A percentile compares a stretch with the other conserved stretches of the same genome.
Conservation (phyloP, 64 coral and sea anemone genomes). For the Actinia equina region DNA sequence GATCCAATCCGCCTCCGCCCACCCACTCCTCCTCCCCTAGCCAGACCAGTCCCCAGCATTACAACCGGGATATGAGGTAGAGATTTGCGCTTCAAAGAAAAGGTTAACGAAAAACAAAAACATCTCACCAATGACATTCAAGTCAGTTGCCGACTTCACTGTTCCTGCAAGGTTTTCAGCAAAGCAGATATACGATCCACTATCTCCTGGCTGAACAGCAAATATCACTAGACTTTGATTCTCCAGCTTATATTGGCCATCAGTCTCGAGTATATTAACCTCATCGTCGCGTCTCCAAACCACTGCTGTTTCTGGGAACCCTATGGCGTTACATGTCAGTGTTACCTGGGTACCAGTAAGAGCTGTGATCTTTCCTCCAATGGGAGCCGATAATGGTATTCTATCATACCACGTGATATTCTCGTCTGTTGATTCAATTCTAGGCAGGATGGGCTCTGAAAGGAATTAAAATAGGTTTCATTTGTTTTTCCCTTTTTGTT, state of each 20-base stretch:
- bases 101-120: background rate
- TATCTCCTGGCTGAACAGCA: constrained; percentile 57
- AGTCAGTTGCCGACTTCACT: constrained; percentile 19
- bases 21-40: no score
- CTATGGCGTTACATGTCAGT: constrained; percentile 49
- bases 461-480: background rate
- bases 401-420: constrained; percentile 30
- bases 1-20: no score
- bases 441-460: background rate
- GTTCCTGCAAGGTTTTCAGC: constrained; percentile 72
- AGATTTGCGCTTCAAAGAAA: background rate
- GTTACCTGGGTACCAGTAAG: constrained; percentile 64
- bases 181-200: constrained; percentile 53
- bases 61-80: no score
- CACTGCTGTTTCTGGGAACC: constrained; percentile 47
- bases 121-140: constrained; percentile 57
- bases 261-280: constrained; percentile 24
- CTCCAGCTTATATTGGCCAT: constrained; percentile 24
- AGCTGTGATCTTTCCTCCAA: constrained; percentile 71
- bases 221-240: constrained; percentile 53
- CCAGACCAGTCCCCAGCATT: no score
- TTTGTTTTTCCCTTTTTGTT: no score
- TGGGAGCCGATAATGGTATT: background rate
- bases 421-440: constrained; percentile 6
- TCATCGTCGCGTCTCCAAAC: constrained; percentile 50